Evolutionary conservation across 2,113 vertebrate genomes (phyloP).

Genomic region (Apteryx mantelli): DNA sequence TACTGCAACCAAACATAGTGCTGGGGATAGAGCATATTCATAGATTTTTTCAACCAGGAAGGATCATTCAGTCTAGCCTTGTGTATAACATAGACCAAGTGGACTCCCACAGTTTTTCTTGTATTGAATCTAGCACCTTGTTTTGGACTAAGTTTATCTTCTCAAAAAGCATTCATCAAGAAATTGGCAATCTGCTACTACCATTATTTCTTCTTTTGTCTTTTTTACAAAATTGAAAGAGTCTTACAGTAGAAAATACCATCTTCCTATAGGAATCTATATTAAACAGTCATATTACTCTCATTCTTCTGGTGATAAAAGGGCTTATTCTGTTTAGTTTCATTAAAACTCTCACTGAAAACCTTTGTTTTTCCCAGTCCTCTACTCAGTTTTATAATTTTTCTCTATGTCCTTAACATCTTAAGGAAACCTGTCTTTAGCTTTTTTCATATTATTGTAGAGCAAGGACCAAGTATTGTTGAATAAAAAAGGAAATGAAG

Average conservation of each 20-base stretch:
- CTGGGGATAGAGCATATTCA: not conserved
- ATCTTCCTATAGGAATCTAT: not conserved
- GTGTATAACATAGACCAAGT: not conserved
- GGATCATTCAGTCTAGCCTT: not conserved
- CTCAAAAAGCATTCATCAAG: not conserved
- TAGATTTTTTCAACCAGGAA: not conserved
- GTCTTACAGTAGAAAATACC: not conserved
- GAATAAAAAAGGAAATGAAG: not conserved
- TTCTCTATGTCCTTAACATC: not conserved
- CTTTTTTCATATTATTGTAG: not conserved
- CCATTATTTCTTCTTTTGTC: not conserved
- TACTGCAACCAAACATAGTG: not conserved
- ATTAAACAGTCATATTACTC: not conserved
- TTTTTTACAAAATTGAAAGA: not conserved
- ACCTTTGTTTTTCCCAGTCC: fast-evolving
- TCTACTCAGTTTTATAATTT: not conserved
- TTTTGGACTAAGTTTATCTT: not conserved
- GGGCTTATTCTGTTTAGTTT: not conserved
- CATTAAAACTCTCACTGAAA: not conserved
- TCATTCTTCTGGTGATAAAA: not conserved
- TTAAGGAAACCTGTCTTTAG: not conserved
- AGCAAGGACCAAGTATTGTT: not conserved
- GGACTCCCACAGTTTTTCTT: not conserved
- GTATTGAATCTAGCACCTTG: not conserved
- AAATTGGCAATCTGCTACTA: not conserved